Base-by-base conservation (phyloP, 2,113 vertebrate genomes). In the Machaerirhynchus nigripectus region DNA sequence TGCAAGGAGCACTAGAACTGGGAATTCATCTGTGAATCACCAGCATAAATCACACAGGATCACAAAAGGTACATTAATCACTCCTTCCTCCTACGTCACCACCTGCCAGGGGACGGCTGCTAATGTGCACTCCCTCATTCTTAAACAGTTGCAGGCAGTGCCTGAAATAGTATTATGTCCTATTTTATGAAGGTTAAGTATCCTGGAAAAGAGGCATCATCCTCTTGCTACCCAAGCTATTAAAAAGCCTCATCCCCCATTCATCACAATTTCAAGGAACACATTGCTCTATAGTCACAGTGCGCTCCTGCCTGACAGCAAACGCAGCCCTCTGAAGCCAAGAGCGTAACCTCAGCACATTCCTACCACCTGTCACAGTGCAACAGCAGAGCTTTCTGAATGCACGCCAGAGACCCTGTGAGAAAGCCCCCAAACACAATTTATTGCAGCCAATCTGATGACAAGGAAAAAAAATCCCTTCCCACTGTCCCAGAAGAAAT, bases 151-250 rank as follows among this genome's bases (percentile, higher is more conserved):
- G 27, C 52, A 88, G 83, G 44, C 86, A 76, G 19, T 65, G 67
- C 52, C 90, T 93, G 56, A 84, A 95, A 93, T 67, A 86, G 63
- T 19, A 39, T 73, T 80, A 83, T 39, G 50, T 47, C 35, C 90
- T 63, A 9, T 81, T 95, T 96, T 63, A 86, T 90, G 76, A 95
- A 92, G 92, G 94, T 95, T 93, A 95, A 95, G 59, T 83, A 50
- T 93, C 47, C 47, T 39, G 44, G 42, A 90, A 59, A 80, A 92
- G 90, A 93, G 57, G 27, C 50, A 76, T 59, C 5, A 10, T 69
- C 46, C 63, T 70, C 63, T 77, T 88, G 67, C 55, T 93, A 88
- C 63, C 78, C 71, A 61, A 95, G 76, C 59, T 74, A 81, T 90
- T 93, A 90, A 89, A 77, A 91, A 81, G 47, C 33, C 74, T 89